Conservation (phyloP, 2,113 vertebrate species). For the Cettia cetti region DNA sequence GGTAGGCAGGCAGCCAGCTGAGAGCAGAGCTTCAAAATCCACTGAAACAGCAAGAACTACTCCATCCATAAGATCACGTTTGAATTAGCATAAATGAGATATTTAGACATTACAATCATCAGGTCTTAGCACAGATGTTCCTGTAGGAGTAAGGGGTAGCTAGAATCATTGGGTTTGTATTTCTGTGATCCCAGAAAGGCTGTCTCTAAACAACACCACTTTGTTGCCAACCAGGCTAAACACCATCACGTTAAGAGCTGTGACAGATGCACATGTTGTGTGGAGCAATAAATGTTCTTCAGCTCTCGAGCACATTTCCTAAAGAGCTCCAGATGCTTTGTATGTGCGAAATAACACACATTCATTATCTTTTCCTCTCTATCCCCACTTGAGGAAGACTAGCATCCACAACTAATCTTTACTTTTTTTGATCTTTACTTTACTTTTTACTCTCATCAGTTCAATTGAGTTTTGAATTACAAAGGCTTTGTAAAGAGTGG, state of each 20-base stretch:
- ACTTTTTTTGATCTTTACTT: neutral
- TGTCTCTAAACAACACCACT: neutral
- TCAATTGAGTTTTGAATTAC: neutral
- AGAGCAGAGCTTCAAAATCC: neutral
- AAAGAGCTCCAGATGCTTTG: neutral
- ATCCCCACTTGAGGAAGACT: neutral
- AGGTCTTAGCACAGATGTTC: neutral
- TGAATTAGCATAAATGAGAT: neutral
- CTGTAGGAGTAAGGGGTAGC: neutral
- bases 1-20: neutral
- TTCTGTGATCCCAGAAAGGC: neutral
- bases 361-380: neutral
- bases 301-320: neutral
- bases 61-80: neutral
- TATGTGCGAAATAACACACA: neutral
- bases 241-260: neutral
- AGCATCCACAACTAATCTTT: neutral
- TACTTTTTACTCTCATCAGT: neutral
- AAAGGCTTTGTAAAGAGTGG: neutral
- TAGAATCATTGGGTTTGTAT: neutral
- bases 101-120: neutral
- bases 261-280: neutral
- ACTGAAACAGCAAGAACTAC: neutral
- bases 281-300: neutral
- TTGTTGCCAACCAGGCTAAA: fast-evolving